Conservation (phyloP, 2,888 invertebrate genomes). For the Graphium colonna region DNA sequence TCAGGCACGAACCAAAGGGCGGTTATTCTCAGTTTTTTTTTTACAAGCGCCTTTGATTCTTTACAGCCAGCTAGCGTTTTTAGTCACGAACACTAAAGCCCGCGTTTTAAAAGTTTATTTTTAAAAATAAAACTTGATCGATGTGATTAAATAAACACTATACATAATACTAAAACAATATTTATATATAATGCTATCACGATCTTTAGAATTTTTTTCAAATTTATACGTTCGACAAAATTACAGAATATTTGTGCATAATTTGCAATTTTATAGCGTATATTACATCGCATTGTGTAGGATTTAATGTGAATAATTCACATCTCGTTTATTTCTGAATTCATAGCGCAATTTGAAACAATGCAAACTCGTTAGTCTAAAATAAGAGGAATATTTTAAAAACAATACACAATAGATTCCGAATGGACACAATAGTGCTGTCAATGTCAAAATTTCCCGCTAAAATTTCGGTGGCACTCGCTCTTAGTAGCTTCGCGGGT, state of each 20-base stretch:
- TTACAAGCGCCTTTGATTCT: not conserved
- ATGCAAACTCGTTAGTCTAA: not conserved
- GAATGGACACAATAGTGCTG: not conserved
- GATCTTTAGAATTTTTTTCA: no score
- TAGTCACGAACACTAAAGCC: not conserved
- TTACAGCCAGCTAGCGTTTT: not conserved
- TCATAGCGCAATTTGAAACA: not conserved
- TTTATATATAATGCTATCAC: no score
- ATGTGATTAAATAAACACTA: no score
- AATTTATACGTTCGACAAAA: no score
- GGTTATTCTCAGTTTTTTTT: constrained; percentile 6
- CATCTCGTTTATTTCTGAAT: not conserved
- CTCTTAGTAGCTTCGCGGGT: not conserved
- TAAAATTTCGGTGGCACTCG: not conserved
- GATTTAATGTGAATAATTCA: no score
- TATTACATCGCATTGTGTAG: not conserved
- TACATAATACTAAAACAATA: no score
- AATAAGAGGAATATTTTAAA: not conserved
- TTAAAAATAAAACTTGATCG: no score
- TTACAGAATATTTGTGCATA: no score
- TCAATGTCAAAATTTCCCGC: not conserved
- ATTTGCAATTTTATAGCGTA: no score
- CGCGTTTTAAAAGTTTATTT: not conserved
- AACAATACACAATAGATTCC: not conserved
- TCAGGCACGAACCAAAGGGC: constrained; percentile 14